phyloP scores from a whole-genome alignment of 1,140 invertebrate species.

The Carcinoscorpius rotundicauda region DNA sequence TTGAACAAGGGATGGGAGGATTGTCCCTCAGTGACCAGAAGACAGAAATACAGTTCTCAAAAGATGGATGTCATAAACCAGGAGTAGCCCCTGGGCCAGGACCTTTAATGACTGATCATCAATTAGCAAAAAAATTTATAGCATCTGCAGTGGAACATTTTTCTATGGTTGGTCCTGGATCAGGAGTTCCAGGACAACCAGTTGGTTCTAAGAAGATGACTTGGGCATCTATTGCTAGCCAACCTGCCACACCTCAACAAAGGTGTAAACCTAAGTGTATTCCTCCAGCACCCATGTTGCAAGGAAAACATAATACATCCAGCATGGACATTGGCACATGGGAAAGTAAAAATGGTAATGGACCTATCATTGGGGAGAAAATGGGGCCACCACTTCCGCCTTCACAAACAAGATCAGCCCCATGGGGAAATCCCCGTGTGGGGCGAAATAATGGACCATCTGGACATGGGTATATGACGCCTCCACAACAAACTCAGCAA shows the following conservation, averaged over 20 bases:
- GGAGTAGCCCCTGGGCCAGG: conserved; percentile 11
- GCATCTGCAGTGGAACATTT: conserved; percentile 12
- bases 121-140: conserved; percentile 14
- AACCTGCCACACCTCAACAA: conserved; percentile 79
- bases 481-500: conserved; percentile 30
- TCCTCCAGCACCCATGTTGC: conserved; percentile 60
- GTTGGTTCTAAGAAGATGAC: conserved; percentile 74
- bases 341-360: conserved; percentile 49
- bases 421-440: conserved; percentile 23
- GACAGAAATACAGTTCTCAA: conserved; percentile 18
- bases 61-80: conserved; percentile 16
- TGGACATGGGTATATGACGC: conserved; percentile 30
- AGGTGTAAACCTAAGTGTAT: conserved; percentile 57
- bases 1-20: conserved; percentile 29
- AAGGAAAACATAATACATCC: conserved; percentile 59
- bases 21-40: conserved; percentile 24
- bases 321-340: conserved; percentile 75
- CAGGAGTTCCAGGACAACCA: conserved; percentile 15
- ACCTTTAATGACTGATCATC: conserved; percentile 15
- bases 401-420: conserved; percentile 24
- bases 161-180: conserved; percentile 9
- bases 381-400: conserved; percentile 5
- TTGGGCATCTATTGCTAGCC: conserved; percentile 92
- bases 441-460: conserved; percentile 19
- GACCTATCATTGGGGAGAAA: conserved; percentile 28